These are phyloP conservation scores for Stichodactyla mertensii DNA, from an alignment of 64 coral and sea anemone species.

Conservation along the genomic window DNA sequence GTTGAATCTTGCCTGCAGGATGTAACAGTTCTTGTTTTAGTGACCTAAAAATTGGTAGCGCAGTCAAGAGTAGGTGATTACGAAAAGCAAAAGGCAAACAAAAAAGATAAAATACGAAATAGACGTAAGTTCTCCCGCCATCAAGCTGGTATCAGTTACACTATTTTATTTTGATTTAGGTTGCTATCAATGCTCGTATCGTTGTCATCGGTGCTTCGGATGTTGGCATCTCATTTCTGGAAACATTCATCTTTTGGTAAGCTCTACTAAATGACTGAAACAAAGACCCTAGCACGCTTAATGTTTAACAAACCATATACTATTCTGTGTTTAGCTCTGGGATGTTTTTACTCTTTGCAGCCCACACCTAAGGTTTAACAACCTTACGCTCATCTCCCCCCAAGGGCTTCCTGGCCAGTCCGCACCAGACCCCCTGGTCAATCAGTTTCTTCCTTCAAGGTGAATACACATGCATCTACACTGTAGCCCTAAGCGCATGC, in stretches of 20 bases:
- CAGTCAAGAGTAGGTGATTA: too few relatives aligned
- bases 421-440: slow-evolving; percentile 35
- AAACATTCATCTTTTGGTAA: slow-evolving; percentile 93
- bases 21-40: neutral
- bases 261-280: neutral
- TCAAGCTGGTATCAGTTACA: neutral
- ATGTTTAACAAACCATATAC: neutral
- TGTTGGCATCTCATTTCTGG: slow-evolving; percentile 91
- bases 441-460: slow-evolving; percentile 79
- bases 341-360: slow-evolving; percentile 34
- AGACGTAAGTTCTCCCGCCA: too few relatives aligned
- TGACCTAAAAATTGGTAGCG: neutral
- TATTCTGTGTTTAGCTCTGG: too few relatives aligned
- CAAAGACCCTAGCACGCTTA: neutral
- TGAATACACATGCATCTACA: neutral
- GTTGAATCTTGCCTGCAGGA: neutral
- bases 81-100: too few relatives aligned
- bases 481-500: too few relatives aligned
- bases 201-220: slow-evolving; percentile 94
- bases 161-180: slow-evolving; percentile 26
- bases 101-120: too few relatives aligned
- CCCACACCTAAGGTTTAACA: slow-evolving; percentile 94
- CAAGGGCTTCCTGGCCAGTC: slow-evolving; percentile 70
- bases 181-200: slow-evolving; percentile 91
- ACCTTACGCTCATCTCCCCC: slow-evolving; percentile 81